Conservation (phyloP, 2,888 invertebrate genomes). For the Athalia cordata region DNA sequence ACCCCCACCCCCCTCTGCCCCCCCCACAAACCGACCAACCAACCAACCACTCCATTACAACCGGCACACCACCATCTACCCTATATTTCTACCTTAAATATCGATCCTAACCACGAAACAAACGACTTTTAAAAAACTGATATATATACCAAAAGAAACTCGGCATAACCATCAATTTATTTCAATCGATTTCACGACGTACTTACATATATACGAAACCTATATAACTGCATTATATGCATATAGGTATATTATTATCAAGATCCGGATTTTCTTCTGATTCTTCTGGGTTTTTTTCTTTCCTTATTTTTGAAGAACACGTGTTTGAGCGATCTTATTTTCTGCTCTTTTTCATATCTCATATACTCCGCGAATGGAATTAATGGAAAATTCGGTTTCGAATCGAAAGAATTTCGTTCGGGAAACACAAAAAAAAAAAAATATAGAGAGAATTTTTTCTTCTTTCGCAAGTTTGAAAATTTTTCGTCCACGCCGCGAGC, state of each 20-base stretch:
- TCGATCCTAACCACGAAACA: slow-evolving; percentile 29
- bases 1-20: background rate
- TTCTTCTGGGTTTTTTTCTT: too few species aligned
- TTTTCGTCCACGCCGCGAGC: too few species aligned
- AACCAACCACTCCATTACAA: slow-evolving; percentile 36
- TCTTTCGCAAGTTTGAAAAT: too few species aligned
- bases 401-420: too few species aligned
- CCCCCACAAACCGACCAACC: background rate
- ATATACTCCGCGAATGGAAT: too few species aligned
- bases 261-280: background rate
- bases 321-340: too few species aligned
- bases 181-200: background rate
- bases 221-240: background rate
- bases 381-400: too few species aligned
- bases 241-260: too few species aligned
- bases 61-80: background rate
- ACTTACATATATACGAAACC: background rate
- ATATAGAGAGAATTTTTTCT: too few species aligned
- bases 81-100: slow-evolving; percentile 35
- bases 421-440: too few species aligned
- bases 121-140: slow-evolving; percentile 45
- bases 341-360: too few species aligned
- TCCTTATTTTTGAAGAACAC: too few species aligned
- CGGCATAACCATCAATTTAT: slow-evolving; percentile 4
- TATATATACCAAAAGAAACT: slow-evolving; percentile 39